Evolutionary conservation across 2,113 vertebrate genomes (phyloP), one percentile per base, ranked within the genome.

Genomic region (Oryzias javanicus): DNA sequence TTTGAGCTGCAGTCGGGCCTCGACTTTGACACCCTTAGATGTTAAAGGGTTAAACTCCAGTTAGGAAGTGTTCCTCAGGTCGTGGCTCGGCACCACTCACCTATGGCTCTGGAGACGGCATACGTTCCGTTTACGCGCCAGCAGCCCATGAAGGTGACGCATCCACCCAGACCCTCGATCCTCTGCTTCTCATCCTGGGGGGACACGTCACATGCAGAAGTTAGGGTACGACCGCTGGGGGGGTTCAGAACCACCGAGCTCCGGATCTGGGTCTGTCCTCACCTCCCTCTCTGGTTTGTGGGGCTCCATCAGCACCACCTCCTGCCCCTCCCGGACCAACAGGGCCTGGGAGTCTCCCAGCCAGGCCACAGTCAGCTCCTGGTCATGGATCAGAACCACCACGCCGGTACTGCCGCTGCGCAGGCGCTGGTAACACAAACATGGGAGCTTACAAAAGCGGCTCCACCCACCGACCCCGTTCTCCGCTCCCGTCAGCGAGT

Each of bases 61-160:
- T 27, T 27, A 6, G 25, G 25, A 27, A 27, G 5, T 2, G 5
- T 4, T 27, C 6, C 6, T 27, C 25, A 5, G 25, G 22, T 4
- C 3, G 6, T 4, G 25, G 25, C 4, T 5, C 25, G 5, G 25
- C 25, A 27, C 5, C 25, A 27, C 93, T 94, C 68, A 98, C 97
- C 97, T 2, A 99, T 97, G 15, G 97, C 97, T 83, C 97, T 93
- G 76, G 97, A 99, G 42, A 99, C 96, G 1, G 96, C 96, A 29
- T 98, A 91, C n/a, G 95, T 97, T 13, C 96, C 96, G n/a, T 99
- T 99, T 64, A 99, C 97, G 13, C 97, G 59, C 97, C 97, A 99
- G 85, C 96, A 98, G 52, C 97, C 97, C 92, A 95, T 93, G 71
- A 94, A 94, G 4, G 93, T 93, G 19, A 99, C 90, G 14, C 95